Evolutionary conservation across 2,888 invertebrate species (phyloP), one percentile per base, ranked within the genome.

Genomic region (Drosophila meridionalis): DNA sequence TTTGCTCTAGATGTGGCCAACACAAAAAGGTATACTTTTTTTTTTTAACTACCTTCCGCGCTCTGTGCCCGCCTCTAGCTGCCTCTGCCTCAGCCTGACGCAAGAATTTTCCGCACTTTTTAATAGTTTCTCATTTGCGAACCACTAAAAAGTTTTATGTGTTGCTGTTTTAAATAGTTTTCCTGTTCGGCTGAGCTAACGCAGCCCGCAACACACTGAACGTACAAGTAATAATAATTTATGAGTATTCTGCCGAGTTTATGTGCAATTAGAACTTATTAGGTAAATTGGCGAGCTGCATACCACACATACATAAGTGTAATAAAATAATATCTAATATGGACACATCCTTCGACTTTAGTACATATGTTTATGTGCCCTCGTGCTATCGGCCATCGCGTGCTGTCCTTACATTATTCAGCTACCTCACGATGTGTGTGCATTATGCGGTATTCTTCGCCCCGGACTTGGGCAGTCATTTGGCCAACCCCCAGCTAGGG

Each of bases 41-140:
- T 47, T 30, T 43, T 43, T 55, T 11, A 55, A 55, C 26, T 26
- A 38, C 53, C 38, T 55, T n/a, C 30, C 12, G 26, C 40, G 28
- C 52, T 43, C 30, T 36, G 34, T 36, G 55, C 20, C 30, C 6
- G 56, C 38, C 63, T 57, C 43, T 11, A 11, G 7, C n/a, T n/a
- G 48, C 58, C 1, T 20, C 20, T 20, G 20, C 20, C 50, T n/a
- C 50, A 64, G 53, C 64, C 60, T 64, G 65, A 56, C 55, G 55
- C 14, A 75, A 57, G 76, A 78, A 80, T 80, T 76, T 73, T 73
- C 64, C 52, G 78, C 73, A 80, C 83, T 88, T 85, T 84, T 82
- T 78, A 82, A 88, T 78, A 86, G 90, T 90, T 90, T 69, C 73
- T 66, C 75, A 81, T 81, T 83, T 80, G 68, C 80, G 72, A 85